Evolutionary conservation across 2,113 vertebrate species (phyloP).

Genomic region (Mesembrinibis cayennensis): DNA sequence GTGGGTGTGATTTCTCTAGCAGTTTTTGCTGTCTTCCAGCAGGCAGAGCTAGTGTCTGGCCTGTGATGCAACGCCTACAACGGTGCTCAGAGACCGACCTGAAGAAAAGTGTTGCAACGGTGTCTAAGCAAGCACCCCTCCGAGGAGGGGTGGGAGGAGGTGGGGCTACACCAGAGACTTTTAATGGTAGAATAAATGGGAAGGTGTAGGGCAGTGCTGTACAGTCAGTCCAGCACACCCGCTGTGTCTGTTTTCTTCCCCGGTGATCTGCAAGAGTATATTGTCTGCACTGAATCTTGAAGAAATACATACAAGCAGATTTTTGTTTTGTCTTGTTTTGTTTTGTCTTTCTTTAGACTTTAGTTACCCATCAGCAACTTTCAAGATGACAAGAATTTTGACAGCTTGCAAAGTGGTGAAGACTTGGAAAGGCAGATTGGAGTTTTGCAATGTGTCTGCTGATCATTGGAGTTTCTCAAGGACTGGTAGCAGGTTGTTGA

Average conservation of each 20-base stretch:
- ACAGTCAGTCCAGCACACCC: background rate
- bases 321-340: background rate
- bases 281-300: background rate
- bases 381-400: slow-evolving; percentile 86
- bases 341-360: slow-evolving; percentile 28
- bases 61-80: slow-evolving; percentile 21
- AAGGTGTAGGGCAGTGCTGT: background rate
- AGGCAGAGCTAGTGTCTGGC: slow-evolving; percentile 22
- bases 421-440: slow-evolving; percentile 74
- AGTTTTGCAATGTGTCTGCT: slow-evolving; percentile 61
- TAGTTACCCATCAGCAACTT: background rate
- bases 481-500: slow-evolving; percentile 72
- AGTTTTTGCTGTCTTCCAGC: slow-evolving; percentile 21
- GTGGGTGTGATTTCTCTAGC: slow-evolving; percentile 23
- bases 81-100: background rate
- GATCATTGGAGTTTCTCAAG: slow-evolving; percentile 67
- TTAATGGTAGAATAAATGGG: slow-evolving; percentile 66
- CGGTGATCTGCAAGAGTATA: background rate
- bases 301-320: background rate
- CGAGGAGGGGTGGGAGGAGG: slow-evolving; percentile 61
- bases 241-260: background rate
- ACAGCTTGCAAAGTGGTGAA: slow-evolving; percentile 79
- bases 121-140: slow-evolving; percentile 2
- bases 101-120: slow-evolving; percentile 9
- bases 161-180: slow-evolving; percentile 60